Base-by-base conservation (phyloP, 2,888 invertebrate species). In the Nemotelus nigrinus region DNA sequence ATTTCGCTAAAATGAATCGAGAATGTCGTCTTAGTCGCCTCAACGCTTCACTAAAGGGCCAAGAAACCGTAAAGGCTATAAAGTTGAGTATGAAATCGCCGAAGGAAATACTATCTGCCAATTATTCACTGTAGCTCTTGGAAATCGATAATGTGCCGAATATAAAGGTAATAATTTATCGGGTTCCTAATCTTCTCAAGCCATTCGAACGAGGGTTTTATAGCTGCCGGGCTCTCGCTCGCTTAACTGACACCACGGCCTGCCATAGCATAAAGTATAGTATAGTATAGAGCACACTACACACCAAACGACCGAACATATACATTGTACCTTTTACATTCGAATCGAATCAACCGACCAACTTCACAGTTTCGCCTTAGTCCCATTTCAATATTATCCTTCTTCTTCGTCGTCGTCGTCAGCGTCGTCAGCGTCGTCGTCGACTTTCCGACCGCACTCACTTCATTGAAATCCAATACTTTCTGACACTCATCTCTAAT, bases 151-250 rank as follows among this genome's bases (percentile, higher is more conserved):
- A 65, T 65, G 45, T 47, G 41, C 47, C 65, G 65, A 65, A 65
- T 47, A 45, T 65, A 65, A 65, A 65, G 65, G 65, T 65, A 65
- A 65, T 65, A 65, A 45, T 65, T 65, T 65, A 65, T 65, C 47
- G 47, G 10, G 43, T 45, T 65, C 45, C 47, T 8, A 45, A 65
- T 44, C 65, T 65, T 65, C 6, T 8, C 8, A 8, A 50, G 50
- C 50, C 50, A 50, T 10, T 45, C 45, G 10, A 47, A 65, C 10
- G 47, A 65, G 65, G 58, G 25, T 58, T n/a, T 8, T 50, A 7
- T 50, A 25, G 25, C 25, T 25, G 25, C 25, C 25, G 25, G 25
- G 25, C 25, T 25, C 25, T 25, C 25, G 25, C 25, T 25, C 25
- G 25, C 25, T 25, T 25, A 25, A 25, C 25, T 25, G 25, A 25